Conservation (phyloP, 2,888 invertebrate genomes). For the Pristionchus japonicus region DNA sequence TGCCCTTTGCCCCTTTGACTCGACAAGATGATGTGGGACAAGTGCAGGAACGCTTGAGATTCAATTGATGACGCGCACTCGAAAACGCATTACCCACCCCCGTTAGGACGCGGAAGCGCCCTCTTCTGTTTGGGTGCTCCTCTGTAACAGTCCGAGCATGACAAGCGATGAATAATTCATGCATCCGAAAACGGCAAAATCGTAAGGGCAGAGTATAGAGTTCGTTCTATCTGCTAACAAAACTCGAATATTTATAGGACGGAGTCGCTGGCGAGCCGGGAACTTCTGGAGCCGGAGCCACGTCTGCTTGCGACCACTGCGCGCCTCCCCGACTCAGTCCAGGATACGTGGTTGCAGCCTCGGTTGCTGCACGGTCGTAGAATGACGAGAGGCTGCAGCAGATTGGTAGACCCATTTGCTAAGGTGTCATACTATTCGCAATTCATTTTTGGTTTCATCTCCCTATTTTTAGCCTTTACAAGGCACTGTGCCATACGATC, state of each 20-base stretch:
- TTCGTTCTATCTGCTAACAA: too few species aligned
- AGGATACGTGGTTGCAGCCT: slow-evolving; percentile 29
- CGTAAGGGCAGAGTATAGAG: too few species aligned
- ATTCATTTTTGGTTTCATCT: not conserved
- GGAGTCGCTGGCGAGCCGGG: slow-evolving; percentile 2
- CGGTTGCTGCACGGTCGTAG: not conserved
- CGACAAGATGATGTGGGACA: not conserved
- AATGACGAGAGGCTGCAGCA: not conserved
- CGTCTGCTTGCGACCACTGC: slow-evolving; percentile 18
- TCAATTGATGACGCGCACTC: not conserved
- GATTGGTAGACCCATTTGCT: too few species aligned
- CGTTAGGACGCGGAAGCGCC: not conserved
- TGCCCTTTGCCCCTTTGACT: not conserved
- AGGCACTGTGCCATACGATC: slow-evolving; percentile 3
- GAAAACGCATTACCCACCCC: not conserved
- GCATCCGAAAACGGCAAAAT: not conserved
- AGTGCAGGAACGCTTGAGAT: not conserved
- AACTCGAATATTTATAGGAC: slow-evolving; percentile 5
- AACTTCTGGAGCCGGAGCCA: not conserved
- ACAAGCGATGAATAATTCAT: not conserved
- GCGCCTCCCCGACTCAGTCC: slow-evolving; percentile 34
- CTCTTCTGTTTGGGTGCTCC: not conserved
- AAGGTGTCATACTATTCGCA: not conserved
- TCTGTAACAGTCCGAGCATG: not conserved
- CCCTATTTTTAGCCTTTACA: not conserved